Evolutionary conservation across 53 echinoderm and acorn worm species (phyloP), one percentile per base, ranked within the genome.

Genomic region (Holothuria scabra): DNA sequence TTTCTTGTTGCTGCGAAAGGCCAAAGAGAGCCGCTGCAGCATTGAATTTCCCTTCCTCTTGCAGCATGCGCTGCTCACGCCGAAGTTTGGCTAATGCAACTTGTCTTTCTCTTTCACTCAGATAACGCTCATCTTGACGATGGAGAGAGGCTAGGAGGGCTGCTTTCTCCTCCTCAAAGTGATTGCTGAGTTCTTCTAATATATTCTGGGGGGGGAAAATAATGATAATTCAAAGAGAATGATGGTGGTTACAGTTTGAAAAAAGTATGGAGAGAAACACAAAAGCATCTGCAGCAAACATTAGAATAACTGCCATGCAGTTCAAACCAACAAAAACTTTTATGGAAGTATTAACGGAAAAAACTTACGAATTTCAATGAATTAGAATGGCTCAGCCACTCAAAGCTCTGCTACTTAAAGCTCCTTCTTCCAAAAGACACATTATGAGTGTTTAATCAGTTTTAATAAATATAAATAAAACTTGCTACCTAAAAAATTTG

Each of bases 81-180:
- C 92, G 80, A 2, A 95, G 89, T 85, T 87, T 94, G 56, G 99
- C 92, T 59, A 97, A 80, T 37, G 99, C 99, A 29, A 97, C 84
- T 76, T 97, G 99, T 24, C 99, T 79, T 75, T 97, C 94, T 55
- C 87, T 86, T 76, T 97, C 99, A 10, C 84, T 86, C 66, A 74
- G 66, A 4, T 92, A 70, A 38, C 59, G 52, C 19, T 90, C 94
- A 56, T 92, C 87, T 71, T 94, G 92, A 46, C 64, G 59, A 31
- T 85, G 79, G 66, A 97, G 76, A 31, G 84, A 78, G 12, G 97
- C 97, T 14, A 97, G 59, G 20, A 97, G 89, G 34, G 94, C 92
- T 30, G 92, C 90, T 48, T 94, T 90, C 85, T 97, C 96, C 64
- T 90, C 94, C 28, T 97, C 97, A 97, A 92, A 97, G 65, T 97